Base-by-base conservation (phyloP, 2,888 invertebrate genomes). In the Eupeodes luniger region DNA sequence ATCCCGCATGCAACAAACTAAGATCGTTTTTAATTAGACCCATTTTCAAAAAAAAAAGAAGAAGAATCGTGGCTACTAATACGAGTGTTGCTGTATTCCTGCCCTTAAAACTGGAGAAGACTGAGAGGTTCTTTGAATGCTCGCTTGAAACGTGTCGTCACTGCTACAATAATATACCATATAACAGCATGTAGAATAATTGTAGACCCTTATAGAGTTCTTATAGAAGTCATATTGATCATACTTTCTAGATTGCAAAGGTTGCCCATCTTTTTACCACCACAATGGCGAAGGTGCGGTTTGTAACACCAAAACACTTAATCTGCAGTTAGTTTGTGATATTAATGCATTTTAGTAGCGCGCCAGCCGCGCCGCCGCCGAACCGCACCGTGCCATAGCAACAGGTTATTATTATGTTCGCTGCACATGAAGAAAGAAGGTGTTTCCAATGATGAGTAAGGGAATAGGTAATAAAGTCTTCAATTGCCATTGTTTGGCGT, bases 331-430 rank as follows among this genome's bases (percentile, higher is more conserved):
- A 83, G 69, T 70, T 70, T 34, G 19, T 14, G 66, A 84, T 83
- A 87, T 87, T 72, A 80, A 83, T 87, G 83, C 84, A 19, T 70
- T 75, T 66, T 72, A 57, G 87, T 83, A 83, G 87, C 83, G 40
- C 36, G 7, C 36, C 7, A 0, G 7, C 36, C 7, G 5, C 36
- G 36, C 19, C 19, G 19, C 19, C 19, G 19, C 19, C 19, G 19
- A 19, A 19, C 40, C 40, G 40, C 40, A 1, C 40, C 40, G 40
- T 27, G 27, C 27, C 40, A 49, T 12, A 16, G 70, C 40, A 70
- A 55, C 83, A 79, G 67, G 69, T 70, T 69, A 61, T 67, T 62
- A 27, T 27, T 27, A 27, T 27, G 1, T 40, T 27, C n/a, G 19
- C 2, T 16, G 61, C 69, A 19, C 34, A 44, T 34, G 44, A 14